Conservation (phyloP, 1,140 invertebrate genomes). For the Cyclina sinensis region DNA sequence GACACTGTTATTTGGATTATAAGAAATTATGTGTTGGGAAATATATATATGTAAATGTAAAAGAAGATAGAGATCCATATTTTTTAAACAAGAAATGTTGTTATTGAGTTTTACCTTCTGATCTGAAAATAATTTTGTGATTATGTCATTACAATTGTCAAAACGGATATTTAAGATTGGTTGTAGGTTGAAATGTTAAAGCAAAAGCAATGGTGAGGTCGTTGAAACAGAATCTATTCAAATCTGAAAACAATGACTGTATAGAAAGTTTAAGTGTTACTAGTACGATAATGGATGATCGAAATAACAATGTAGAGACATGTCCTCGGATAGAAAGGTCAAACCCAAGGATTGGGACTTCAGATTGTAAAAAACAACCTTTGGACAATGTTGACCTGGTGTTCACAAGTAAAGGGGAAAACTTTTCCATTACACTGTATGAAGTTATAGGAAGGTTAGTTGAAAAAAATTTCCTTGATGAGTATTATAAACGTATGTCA, state of each 20-base stretch:
- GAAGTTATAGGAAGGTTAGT: slow-evolving; percentile 55
- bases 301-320: slow-evolving; percentile 16
- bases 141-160: background rate
- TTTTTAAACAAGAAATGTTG: no score
- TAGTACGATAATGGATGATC: slow-evolving; percentile 17
- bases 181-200: background rate
- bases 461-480: background rate
- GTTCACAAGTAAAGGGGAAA: slow-evolving; percentile 35
- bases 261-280: background rate
- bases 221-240: background rate
- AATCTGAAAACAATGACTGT: background rate
- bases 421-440: slow-evolving; percentile 43
- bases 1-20: no score
- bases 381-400: slow-evolving; percentile 49
- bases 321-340: background rate
- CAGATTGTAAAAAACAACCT: slow-evolving; percentile 1
- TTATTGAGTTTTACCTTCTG: no score
- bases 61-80: no score
- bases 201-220: slow-evolving; percentile 15
- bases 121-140: background rate
- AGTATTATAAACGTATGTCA: no score
- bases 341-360: background rate
- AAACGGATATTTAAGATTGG: background rate
- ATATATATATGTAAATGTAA: no score
- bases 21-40: no score